Conservation (phyloP, 2,113 vertebrate species). For the Aphyosemion australe region DNA sequence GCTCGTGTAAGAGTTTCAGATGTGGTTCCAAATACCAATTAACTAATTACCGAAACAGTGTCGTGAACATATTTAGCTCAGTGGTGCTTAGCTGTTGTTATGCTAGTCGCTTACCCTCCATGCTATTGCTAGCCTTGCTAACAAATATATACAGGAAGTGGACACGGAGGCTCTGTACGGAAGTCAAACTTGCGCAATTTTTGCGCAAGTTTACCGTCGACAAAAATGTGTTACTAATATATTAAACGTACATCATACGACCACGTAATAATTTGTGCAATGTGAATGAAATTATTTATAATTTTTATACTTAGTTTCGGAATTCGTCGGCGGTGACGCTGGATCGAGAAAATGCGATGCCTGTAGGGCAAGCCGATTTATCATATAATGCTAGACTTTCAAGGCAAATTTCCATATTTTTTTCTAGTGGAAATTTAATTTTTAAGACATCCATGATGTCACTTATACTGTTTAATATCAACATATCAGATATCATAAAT, state of each 20-base stretch:
- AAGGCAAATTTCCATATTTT: not conserved
- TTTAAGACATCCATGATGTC: no score
- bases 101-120: not conserved
- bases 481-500: no score
- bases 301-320: not conserved
- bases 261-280: accelerated
- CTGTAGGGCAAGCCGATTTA: not conserved
- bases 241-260: not conserved
- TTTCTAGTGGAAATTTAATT: no score
- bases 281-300: not conserved
- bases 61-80: not conserved
- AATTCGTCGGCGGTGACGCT: slow-evolving; percentile 54
- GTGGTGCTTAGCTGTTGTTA: not conserved
- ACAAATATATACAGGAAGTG: slow-evolving; percentile 41
- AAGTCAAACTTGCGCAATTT: slow-evolving; percentile 41
- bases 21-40: not conserved
- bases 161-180: not conserved
- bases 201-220: slow-evolving; percentile 32
- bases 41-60: no score
- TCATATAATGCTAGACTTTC: not conserved
- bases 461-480: no score
- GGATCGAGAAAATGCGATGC: slow-evolving; percentile 67
- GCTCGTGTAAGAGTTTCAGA: not conserved
- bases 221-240: not conserved
- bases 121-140: not conserved